Evolutionary conservation across 2,797 vertebrate species (phyloP), one percentile per base, ranked within the genome.

Genomic region (Bovichtus diacanthus): DNA sequence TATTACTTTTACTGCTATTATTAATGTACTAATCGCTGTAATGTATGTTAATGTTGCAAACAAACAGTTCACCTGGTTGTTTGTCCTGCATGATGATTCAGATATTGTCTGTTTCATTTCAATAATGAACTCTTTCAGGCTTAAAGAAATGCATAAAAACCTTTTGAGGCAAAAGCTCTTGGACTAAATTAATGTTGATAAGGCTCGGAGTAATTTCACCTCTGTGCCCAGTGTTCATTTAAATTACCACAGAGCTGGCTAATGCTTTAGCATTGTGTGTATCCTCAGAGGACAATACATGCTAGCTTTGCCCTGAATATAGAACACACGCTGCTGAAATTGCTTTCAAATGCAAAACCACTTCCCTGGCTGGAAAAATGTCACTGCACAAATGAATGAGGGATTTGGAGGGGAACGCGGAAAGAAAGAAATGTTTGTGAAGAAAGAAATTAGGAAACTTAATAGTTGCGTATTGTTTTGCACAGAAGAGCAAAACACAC

Each of bases 341-440:
- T 62, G 39, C 36, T 65, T 84, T 55, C 23, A 74, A 81, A 83
- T 79, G 19, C 25, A 82, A 65, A 85, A 81, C 21, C 29, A 46
- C 64, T 63, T 82, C 46, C 19, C 11, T 46, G 27, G 39, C 41
- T 69, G 23, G 34, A 78, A 66, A 74, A 83, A 62, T 75, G 72
- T 72, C 74, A 79, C 76, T 64, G 59, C 60, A 70, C 56, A 77
- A 68, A 79, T 43, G 2, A 74, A 21, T 55, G 29, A n/a, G 39
- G 63, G 41, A 60, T 72, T 70, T 49, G 4, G 29, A 72, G 50
- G 23, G n/a, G 15, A 69, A 54, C 43, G 50, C 13, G 18, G 12
- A 21, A 15, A 36, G 6, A 46, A 15, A 43, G 0, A 51, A 43
- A 25, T 62, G 34, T 64, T 73, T 58, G n/a, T 53, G n/a, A n/a